Conservation (phyloP, 2,113 vertebrate species). For the Dipodomys merriami region DNA sequence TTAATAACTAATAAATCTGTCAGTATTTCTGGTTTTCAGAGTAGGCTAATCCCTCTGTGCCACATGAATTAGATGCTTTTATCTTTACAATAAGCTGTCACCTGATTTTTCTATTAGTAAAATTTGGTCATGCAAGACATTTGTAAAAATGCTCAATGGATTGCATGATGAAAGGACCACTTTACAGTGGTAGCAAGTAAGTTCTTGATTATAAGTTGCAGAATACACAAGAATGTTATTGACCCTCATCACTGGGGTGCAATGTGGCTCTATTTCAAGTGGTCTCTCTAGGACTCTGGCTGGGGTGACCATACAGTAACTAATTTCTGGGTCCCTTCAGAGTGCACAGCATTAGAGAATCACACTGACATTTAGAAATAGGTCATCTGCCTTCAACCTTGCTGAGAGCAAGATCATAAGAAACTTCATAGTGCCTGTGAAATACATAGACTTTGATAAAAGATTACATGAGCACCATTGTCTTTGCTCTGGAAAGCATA, state of each 20-base stretch:
- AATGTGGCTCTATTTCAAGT: not conserved
- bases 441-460: not conserved
- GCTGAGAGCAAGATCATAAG: not conserved
- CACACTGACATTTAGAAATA: not conserved
- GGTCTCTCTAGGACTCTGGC: not conserved
- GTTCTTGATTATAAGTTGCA: not conserved
- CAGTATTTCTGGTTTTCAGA: too few relatives aligned
- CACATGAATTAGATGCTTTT: too few relatives aligned
- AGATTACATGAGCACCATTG: not conserved
- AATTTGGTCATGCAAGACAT: too few relatives aligned
- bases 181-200: too few relatives aligned
- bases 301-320: not conserved
- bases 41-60: too few relatives aligned
- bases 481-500: not conserved
- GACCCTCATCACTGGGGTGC: not conserved
- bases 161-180: too few relatives aligned
- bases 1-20: too few relatives aligned
- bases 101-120: too few relatives aligned
- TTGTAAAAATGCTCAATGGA: too few relatives aligned
- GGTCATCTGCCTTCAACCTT: not conserved
- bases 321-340: not conserved
- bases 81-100: too few relatives aligned
- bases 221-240: not conserved
- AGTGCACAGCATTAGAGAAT: not conserved
- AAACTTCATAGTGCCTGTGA: not conserved